Evolutionary conservation across 2,888 invertebrate species (phyloP).

Genomic region (Aporophyla lueneburgensis): DNA sequence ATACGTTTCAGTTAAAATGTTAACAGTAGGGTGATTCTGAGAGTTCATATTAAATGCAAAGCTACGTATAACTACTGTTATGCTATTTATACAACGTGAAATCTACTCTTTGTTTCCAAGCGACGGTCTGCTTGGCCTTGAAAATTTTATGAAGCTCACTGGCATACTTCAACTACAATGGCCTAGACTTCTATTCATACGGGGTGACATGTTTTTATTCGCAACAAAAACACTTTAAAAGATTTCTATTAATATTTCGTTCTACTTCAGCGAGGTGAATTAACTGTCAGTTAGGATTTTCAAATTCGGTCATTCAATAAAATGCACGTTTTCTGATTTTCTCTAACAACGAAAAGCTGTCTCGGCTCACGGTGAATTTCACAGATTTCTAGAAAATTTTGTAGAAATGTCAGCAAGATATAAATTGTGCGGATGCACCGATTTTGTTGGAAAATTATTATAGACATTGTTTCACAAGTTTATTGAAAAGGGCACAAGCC

Average conservation of each 20-base stretch:
- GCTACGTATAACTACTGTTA: constrained; percentile 38
- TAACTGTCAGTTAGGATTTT: constrained; percentile 11
- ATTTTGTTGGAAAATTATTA: constrained; percentile 19
- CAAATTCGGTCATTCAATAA: constrained; percentile 24
- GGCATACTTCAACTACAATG: constrained; percentile 53
- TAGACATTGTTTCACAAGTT: constrained; percentile 31
- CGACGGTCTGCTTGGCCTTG: constrained; percentile 52
- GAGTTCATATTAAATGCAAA: constrained; percentile 44
- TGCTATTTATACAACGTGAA: constrained; percentile 47
- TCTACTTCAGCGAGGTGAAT: background rate
- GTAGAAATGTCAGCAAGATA: constrained; percentile 28
- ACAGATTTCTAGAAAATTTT: constrained; percentile 18
- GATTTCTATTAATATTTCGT: background rate
- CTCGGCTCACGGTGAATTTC: constrained; percentile 12
- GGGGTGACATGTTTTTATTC: constrained; percentile 38
- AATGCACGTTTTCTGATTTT: constrained; percentile 26
- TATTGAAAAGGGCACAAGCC: constrained; percentile 18
- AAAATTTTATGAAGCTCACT: constrained; percentile 60
- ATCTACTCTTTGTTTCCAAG: constrained; percentile 55
- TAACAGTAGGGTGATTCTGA: constrained; percentile 20
- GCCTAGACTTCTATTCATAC: constrained; percentile 47
- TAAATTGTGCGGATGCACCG: constrained; percentile 24
- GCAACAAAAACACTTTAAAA: constrained; percentile 25
- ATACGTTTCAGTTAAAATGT: constrained; percentile 36
- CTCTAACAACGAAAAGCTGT: constrained; percentile 27